Evolutionary conservation across 2,888 invertebrate genomes (phyloP), one percentile per base, ranked within the genome.

Genomic region (Rambutsinella grinnellia): DNA sequence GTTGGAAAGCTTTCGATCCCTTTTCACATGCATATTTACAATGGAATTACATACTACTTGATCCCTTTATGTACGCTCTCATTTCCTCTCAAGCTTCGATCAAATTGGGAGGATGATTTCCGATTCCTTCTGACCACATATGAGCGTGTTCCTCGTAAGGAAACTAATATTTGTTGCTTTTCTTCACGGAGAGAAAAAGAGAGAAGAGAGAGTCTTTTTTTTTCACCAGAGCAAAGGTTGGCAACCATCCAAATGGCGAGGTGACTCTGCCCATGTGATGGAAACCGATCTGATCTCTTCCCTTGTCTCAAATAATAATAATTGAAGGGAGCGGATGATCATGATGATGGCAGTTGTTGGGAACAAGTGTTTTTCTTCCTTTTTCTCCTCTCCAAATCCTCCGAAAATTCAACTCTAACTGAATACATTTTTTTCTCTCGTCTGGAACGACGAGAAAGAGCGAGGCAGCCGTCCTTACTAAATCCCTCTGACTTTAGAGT

Each of bases 131-230:
- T 68, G 62, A 75, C 67, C 68, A 68, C 68, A 62, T 68, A 75
- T 75, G 62, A 63, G 58, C 62, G 62, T n/a, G n/a, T n/a, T n/a
- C n/a, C n/a, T n/a, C n/a, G n/a, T n/a, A n/a, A n/a, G n/a, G n/a
- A 72, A 60, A 61, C 54, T 54, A 61, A 74, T 74, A 74, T 74
- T 74, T 74, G 74, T 74, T 74, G 74, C 74, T 66, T 74, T 56
- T 27, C 58, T 56, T n/a, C 26, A n/a, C 49, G 15, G 26, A 68
- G 68, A 49, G 36, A 44, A 60, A 49, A 17, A 44, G 46, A 46
- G 23, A 47, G 24, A 2, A 46, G 61, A 68, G 36, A 54, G 17
- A 47, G 23, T 17, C n/a, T n/a, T n/a, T n/a, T n/a, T n/a, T n/a
- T 36, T 36, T 8, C 36, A 36, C 36, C n/a, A n/a, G n/a, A n/a